Evolutionary conservation across 2,888 invertebrate species (phyloP).

Genomic region (Campaea margaritaria): DNA sequence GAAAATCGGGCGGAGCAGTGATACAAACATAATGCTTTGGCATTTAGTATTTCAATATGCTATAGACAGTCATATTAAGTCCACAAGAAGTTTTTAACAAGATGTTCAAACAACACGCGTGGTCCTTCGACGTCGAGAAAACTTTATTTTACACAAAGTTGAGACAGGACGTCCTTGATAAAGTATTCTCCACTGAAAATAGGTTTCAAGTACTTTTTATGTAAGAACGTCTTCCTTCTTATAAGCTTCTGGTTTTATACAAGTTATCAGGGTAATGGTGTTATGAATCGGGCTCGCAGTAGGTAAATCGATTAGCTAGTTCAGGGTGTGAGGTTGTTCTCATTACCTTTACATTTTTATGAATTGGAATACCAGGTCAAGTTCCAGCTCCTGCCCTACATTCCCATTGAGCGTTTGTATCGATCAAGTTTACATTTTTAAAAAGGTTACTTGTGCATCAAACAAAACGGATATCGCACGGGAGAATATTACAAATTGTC

Average conservation of each 20-base stretch:
- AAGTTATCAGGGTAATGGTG: constrained; percentile 1
- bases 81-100: constrained; percentile 15
- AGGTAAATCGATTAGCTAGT: constrained; percentile 11
- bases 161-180: constrained; percentile 6
- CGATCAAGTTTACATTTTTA: constrained; percentile 32
- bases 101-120: constrained; percentile 18
- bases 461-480: constrained; percentile 28
- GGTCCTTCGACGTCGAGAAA: constrained; percentile 6
- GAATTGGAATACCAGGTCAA: constrained; percentile 39
- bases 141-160: constrained; percentile 3
- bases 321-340: constrained; percentile 4
- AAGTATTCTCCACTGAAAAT: neutral
- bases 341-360: constrained; percentile 30
- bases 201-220: no score
- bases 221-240: neutral
- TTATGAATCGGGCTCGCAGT: constrained; percentile 3
- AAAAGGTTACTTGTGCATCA: constrained; percentile 27
- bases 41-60: neutral
- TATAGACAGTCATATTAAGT: constrained; percentile 9
- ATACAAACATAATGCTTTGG: no score
- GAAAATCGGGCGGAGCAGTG: no score
- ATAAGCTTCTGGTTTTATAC: constrained; percentile 1
- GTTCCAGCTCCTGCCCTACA: constrained; percentile 38
- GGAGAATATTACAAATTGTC: constrained; percentile 43
- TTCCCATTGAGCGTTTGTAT: constrained; percentile 33